Percentiles rank a stretch among this genome's conserved stretches.
Evolutionary conservation across 2,113 vertebrate species (phyloP).

Genomic region (Etheostoma spectabile): DNA sequence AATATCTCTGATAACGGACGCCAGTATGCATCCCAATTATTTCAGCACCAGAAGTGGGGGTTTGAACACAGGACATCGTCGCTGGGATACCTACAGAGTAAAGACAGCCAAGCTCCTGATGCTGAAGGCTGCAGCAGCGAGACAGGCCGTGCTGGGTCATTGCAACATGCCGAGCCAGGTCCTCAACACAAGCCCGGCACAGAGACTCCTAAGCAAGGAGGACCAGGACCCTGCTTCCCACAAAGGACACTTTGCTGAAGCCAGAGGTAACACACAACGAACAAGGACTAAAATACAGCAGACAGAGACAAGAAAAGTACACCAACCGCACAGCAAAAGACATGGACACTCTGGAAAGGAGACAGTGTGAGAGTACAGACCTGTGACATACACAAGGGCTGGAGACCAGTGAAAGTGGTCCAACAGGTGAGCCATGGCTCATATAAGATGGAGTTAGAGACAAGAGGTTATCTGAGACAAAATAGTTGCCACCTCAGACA

Average conservation of each 20-base stretch:
- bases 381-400: background rate
- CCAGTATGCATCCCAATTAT: background rate
- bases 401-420: background rate
- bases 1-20: background rate
- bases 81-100: background rate
- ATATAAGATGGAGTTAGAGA: too few species aligned
- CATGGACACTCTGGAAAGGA: background rate
- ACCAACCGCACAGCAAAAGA: background rate
- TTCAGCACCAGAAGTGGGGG: background rate
- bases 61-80: background rate
- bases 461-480: too few species aligned
- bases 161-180: background rate
- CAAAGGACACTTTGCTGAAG: background rate
- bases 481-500: too few species aligned
- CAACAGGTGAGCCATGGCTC: too few species aligned
- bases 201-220: background rate
- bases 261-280: background rate
- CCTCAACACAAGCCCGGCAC: background rate
- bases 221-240: background rate
- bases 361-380: slow-evolving; percentile 2
- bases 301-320: background rate
- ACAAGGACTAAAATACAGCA: background rate
- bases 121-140: background rate
- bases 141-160: background rate
- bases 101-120: background rate